These are phyloP conservation scores for Redunca redunca DNA, from an alignment of 2,113 vertebrate species.

Conservation along the genomic window DNA sequence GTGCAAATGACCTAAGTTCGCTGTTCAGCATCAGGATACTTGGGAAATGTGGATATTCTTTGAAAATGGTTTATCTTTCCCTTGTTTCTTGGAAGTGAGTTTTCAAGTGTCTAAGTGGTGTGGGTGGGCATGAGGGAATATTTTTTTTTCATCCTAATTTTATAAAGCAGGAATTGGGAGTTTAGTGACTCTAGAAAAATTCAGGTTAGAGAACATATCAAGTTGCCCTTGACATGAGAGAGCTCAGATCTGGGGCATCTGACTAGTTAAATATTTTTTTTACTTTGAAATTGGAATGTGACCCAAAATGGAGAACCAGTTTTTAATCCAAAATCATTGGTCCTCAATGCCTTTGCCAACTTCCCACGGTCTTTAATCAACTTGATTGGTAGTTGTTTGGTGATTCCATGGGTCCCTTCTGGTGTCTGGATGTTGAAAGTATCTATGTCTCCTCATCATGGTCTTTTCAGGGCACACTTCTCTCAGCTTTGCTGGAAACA, in stretches of 20 bases:
- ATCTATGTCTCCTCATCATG: conserved; percentile 66
- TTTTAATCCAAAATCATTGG: conserved; percentile 43
- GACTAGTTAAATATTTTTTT: background rate
- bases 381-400: conserved; percentile 13
- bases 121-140: background rate
- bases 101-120: background rate
- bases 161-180: background rate
- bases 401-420: conserved; percentile 46
- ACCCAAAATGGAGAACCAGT: background rate
- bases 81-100: background rate
- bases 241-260: background rate
- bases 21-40: background rate
- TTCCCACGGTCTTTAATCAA: conserved; percentile 49
- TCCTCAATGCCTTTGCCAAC: conserved; percentile 42
- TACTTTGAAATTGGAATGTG: background rate
- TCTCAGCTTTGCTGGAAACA: conserved; percentile 97
- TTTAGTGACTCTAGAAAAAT: background rate
- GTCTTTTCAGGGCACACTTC: conserved; percentile 91
- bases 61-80: background rate
- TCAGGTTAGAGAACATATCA: background rate
- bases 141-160: background rate
- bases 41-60: background rate
- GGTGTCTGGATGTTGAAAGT: conserved; percentile 56
- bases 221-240: background rate
- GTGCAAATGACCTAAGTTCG: background rate